Evolutionary conservation across 2,888 invertebrate genomes (phyloP).

Genomic region (Phragmatobia fuliginosa): DNA sequence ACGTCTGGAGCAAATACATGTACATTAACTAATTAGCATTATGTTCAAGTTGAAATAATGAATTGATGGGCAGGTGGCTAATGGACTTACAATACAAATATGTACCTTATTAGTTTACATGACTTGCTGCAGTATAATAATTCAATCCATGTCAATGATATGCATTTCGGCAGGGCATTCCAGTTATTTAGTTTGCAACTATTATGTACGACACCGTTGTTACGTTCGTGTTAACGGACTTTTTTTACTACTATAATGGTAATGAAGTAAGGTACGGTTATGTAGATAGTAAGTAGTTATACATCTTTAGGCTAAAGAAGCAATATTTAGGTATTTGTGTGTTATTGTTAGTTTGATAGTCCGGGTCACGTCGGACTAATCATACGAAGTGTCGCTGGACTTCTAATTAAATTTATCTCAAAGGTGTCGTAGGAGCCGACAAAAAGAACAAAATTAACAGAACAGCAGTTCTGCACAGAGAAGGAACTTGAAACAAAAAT

Average conservation of each 20-base stretch:
- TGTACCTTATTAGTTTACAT: slow-evolving; percentile 13
- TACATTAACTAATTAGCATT: slow-evolving; percentile 31
- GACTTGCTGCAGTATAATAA: slow-evolving; percentile 28
- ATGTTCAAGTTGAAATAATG: slow-evolving; percentile 32
- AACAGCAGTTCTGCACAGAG: no score
- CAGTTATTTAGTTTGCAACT: slow-evolving; percentile 13
- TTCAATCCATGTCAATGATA: slow-evolving; percentile 40
- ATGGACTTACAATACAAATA: slow-evolving; percentile 4
- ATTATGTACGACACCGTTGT: slow-evolving; percentile 3
- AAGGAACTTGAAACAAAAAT: no score
- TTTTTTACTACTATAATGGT: slow-evolving; percentile 1
- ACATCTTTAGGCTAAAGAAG: background rate
- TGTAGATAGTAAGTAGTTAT: background rate
- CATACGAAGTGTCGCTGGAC: no score
- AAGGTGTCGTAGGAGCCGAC: no score
- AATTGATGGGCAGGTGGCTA: slow-evolving; percentile 38
- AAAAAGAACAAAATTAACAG: no score
- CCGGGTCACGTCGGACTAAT: no score
- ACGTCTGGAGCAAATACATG: slow-evolving; percentile 12
- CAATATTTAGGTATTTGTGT: no score
- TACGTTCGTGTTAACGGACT: background rate
- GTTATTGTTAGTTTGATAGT: no score
- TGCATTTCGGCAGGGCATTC: slow-evolving; percentile 28
- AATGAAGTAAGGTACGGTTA: background rate
- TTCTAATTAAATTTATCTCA: no score